Conservation (phyloP, 2,797 vertebrate genomes). For the Spheniscus humboldti region DNA sequence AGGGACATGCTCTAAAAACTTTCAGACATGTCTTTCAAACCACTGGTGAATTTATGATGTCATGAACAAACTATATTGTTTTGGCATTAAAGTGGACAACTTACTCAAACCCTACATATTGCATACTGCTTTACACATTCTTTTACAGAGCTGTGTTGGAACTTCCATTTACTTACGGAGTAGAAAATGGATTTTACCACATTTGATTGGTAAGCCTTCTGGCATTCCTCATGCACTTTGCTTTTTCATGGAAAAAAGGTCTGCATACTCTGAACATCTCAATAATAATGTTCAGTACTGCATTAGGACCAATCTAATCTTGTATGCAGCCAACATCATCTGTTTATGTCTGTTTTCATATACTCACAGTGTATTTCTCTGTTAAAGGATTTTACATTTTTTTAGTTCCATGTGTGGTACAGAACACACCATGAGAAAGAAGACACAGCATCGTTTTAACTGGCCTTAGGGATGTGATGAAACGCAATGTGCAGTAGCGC, state of each 20-base stretch:
- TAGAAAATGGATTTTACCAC: neutral
- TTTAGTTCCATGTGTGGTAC: neutral
- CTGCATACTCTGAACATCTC: neutral
- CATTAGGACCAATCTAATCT: too few relatives aligned
- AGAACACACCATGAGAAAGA: neutral
- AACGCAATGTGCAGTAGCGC: accelerated
- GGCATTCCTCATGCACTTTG: neutral
- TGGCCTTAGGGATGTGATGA: neutral
- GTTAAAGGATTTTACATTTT: neutral
- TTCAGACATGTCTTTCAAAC: neutral
- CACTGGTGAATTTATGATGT: neutral
- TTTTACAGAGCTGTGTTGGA: neutral
- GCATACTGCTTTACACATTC: too few relatives aligned
- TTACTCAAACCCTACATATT: too few relatives aligned
- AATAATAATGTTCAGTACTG: neutral
- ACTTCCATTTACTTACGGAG: neutral
- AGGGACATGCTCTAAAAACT: neutral
- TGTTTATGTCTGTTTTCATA: neutral
- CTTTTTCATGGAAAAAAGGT: neutral
- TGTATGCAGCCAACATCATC: neutral
- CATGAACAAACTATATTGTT: neutral
- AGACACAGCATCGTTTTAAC: too few relatives aligned
- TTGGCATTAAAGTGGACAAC: neutral
- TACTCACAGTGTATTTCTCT: neutral
- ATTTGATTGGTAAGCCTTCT: neutral